phyloP scores from a whole-genome alignment of 37 sponge, comb jelly and placozoan species.

The Mnemiopsis leidyi region DNA sequence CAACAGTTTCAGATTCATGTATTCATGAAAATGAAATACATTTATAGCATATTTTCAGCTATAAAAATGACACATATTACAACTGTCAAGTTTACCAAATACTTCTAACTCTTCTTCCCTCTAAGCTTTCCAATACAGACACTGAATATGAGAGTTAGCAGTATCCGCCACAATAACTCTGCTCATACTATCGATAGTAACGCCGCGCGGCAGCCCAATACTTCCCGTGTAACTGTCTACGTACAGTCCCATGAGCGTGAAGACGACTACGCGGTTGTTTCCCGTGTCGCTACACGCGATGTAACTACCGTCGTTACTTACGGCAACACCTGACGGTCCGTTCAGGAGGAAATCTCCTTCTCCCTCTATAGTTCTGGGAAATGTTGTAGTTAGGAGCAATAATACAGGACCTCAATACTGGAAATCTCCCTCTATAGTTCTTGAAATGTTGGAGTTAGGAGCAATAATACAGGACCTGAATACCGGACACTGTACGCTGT shows the following conservation, averaged over 20 bases:
- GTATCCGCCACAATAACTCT: background rate
- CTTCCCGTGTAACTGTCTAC: constrained; percentile 14
- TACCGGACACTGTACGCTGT: no score
- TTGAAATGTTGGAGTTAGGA: no score
- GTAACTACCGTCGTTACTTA: constrained; percentile 52
- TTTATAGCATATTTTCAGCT: background rate
- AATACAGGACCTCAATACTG: no score
- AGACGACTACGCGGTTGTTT: background rate
- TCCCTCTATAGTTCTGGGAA: constrained; percentile 21
- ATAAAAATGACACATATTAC: background rate
- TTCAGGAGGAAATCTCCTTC: constrained; percentile 32
- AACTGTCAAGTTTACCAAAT: background rate
- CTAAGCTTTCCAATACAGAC: constrained; percentile 14
- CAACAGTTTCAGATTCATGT: no score
- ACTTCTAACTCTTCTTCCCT: background rate
- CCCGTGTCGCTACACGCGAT: constrained; percentile 18
- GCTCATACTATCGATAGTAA: constrained; percentile 42
- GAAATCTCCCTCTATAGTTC: no score
- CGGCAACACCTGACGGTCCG: constrained; percentile 58
- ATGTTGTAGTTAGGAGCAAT: no score
- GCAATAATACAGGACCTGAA: no score
- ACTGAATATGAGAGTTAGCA: background rate
- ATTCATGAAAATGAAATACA: no score
- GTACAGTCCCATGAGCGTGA: background rate
- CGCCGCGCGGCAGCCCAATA: constrained; percentile 42